Evolutionary conservation across 2,888 invertebrate species (phyloP).

Genomic region (Pyrrhosoma nymphula): DNA sequence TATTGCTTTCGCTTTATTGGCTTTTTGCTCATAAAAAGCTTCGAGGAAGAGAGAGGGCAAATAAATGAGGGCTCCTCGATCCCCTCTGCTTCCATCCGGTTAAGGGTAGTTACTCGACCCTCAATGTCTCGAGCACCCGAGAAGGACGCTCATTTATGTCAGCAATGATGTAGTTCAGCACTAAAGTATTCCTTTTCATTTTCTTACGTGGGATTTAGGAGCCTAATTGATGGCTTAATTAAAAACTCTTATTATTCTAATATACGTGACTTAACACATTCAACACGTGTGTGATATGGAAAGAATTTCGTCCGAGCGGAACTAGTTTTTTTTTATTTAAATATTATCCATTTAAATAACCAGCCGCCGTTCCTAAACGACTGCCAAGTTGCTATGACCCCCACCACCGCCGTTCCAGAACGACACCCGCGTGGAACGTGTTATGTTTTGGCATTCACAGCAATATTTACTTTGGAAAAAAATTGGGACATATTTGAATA

Average conservation of each 20-base stretch:
- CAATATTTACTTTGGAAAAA: no score
- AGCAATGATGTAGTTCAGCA: background rate
- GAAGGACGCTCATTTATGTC: background rate
- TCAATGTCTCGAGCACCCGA: background rate
- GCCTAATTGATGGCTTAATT: background rate
- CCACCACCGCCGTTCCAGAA: no score
- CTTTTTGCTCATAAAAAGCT: conserved; percentile 16
- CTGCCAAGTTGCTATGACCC: no score
- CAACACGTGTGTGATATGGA: no score
- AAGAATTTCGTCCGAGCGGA: no score
- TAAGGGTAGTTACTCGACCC: background rate
- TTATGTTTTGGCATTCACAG: no score
- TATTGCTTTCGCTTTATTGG: conserved; percentile 8
- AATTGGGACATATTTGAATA: no score
- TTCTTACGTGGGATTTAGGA: background rate
- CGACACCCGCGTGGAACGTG: no score
- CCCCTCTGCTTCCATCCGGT: background rate
- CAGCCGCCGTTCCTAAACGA: no score
- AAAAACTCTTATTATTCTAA: background rate
- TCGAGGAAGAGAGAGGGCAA: background rate
- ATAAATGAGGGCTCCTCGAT: background rate
- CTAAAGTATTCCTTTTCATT: background rate
- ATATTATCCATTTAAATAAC: no score
- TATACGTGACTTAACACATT: no score
- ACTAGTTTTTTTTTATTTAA: no score